Percentiles rank a stretch among this genome's conserved stretches.
These are phyloP conservation scores for Nematostella vectensis DNA, from an alignment of 92 coral and sea anemone genomes.

Conservation along the genomic window DNA sequence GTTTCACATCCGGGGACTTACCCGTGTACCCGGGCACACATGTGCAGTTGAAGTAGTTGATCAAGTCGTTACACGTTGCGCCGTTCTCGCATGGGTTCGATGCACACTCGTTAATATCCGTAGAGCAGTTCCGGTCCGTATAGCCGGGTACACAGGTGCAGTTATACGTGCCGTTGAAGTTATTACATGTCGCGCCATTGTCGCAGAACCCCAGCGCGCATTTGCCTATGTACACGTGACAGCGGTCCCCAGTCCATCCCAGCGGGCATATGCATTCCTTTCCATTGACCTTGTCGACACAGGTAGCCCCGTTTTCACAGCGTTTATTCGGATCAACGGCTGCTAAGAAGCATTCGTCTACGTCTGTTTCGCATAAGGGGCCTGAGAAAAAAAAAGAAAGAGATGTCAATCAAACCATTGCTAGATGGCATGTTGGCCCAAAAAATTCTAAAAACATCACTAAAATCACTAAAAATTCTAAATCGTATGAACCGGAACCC, in stretches of 20 bases:
- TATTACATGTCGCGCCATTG: slow-evolving; percentile 58
- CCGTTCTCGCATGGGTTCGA: slow-evolving; percentile 49
- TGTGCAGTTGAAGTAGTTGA: slow-evolving; percentile 62
- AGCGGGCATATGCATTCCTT: slow-evolving; percentile 42
- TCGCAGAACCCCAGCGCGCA: slow-evolving; percentile 59
- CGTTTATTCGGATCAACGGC: slow-evolving; percentile 18
- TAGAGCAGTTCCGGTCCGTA: slow-evolving; percentile 60
- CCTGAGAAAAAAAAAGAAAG: slow-evolving; percentile 48
- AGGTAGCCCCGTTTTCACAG: slow-evolving; percentile 51
- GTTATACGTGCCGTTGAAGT: slow-evolving; percentile 33
- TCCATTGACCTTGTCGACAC: slow-evolving; percentile 23
- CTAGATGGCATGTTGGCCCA: too few species aligned
- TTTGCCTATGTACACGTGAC: slow-evolving; percentile 40
- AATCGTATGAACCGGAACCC: too few species aligned
- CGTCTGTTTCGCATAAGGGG: slow-evolving; percentile 51
- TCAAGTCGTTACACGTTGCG: slow-evolving; percentile 51
- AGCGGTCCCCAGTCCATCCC: slow-evolving; percentile 43
- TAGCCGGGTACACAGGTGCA: slow-evolving; percentile 68
- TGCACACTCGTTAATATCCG: slow-evolving; percentile 57
- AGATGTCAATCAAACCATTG: too few species aligned
- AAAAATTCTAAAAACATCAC: too few species aligned
- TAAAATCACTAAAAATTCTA: too few species aligned
- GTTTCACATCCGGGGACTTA: neutral
- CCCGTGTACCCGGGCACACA: slow-evolving; percentile 48
- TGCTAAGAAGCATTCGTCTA: too few species aligned